A percentile compares a stretch with the other conserved stretches of the same genome.
Evolutionary conservation across 64 coral and sea anemone species (phyloP).

Genomic region (Orbicella faveolata): DNA sequence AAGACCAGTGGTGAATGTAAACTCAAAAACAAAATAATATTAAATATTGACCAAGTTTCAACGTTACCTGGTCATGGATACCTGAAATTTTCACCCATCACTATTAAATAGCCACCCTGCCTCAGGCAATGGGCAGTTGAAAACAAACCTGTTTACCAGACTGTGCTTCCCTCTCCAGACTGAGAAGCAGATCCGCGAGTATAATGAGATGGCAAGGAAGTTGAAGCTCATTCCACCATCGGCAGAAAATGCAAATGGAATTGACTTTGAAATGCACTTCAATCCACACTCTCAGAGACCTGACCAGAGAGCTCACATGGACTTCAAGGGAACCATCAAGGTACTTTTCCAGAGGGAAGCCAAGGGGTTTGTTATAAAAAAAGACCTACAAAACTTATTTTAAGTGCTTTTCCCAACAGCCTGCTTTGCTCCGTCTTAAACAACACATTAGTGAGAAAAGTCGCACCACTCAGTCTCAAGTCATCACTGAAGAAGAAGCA

Average conservation of each 20-base stretch:
- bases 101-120: too few species aligned
- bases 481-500: conserved; percentile 83
- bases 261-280: conserved; percentile 94
- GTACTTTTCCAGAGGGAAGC: background rate
- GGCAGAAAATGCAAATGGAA: conserved; percentile 88
- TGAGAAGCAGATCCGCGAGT: conserved; percentile 77
- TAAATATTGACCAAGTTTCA: too few species aligned
- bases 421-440: conserved; percentile 68
- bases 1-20: too few species aligned
- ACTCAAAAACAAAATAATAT: too few species aligned
- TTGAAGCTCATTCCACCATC: conserved; percentile 82
- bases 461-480: conserved; percentile 64
- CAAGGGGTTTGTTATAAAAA: too few species aligned
- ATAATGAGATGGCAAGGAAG: conserved; percentile 89
- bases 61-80: too few species aligned
- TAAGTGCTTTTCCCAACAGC: conserved; percentile 40
- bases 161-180: conserved; percentile 50
- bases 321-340: conserved; percentile 80
- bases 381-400: too few species aligned
- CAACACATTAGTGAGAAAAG: conserved; percentile 81
- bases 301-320: conserved; percentile 47
- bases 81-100: too few species aligned
- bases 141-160: background rate
- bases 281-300: conserved; percentile 68
- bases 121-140: background rate